A percentile compares a stretch with the other conserved stretches of the same genome.
Evolutionary conservation across 2,888 invertebrate species (phyloP).

Genomic region (Morpho deidamia): DNA sequence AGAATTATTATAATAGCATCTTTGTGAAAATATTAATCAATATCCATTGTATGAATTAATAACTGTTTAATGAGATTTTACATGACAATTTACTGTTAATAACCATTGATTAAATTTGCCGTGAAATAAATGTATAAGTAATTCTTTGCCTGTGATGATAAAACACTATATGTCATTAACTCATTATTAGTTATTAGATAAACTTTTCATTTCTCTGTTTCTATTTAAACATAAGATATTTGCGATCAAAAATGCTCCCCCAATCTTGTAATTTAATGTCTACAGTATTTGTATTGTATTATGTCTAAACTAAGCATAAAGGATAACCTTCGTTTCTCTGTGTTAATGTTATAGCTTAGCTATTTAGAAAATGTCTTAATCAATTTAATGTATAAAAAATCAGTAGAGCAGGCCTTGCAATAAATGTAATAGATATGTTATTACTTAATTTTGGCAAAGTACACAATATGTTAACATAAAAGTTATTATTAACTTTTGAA

Average conservation of each 20-base stretch:
- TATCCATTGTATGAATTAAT: constrained; percentile 29
- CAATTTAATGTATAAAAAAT: constrained; percentile 21
- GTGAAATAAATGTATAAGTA: constrained; percentile 6
- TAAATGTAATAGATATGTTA: constrained; percentile 20
- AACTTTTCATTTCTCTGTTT: constrained; percentile 18
- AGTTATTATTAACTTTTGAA: constrained; percentile 25
- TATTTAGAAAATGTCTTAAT: constrained; percentile 23
- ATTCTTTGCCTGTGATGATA: constrained; percentile 20
- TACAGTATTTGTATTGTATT: not conserved
- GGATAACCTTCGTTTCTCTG: constrained; percentile 16
- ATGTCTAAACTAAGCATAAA: constrained; percentile 14
- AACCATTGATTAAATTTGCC: constrained; percentile 12
- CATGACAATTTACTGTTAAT: constrained; percentile 40
- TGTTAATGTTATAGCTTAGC: constrained; percentile 26
- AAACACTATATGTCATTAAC: constrained; percentile 20
- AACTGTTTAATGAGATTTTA: constrained; percentile 27
- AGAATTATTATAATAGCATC: constrained; percentile 41
- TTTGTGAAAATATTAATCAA: constrained; percentile 44
- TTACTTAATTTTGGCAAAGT: constrained; percentile 10
- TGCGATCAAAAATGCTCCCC: constrained; percentile 12
- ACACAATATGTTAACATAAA: constrained; percentile 26
- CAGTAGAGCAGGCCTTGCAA: constrained; percentile 28
- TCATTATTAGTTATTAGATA: constrained; percentile 18
- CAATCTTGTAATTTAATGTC: constrained; percentile 17
- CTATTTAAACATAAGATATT: constrained; percentile 18